A percentile compares a stretch with the other conserved stretches of the same genome.
Conservation (phyloP, 2,113 vertebrate species). For the Nothoprocta perdicaria region DNA sequence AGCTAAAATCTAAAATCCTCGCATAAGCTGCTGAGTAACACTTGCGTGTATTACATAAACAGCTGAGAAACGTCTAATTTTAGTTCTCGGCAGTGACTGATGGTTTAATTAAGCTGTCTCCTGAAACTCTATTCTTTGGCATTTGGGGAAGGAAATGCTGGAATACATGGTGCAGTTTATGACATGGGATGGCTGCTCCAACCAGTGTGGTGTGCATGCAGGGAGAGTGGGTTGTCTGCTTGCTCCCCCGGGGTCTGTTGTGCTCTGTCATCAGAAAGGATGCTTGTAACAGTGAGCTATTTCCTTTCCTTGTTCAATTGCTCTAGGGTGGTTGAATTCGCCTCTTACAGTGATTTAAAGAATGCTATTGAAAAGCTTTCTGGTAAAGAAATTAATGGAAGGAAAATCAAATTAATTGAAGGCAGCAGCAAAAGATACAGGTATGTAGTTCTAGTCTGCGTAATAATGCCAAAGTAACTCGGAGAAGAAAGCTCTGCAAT, state of each 20-base stretch:
- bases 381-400: slow-evolving; percentile 97
- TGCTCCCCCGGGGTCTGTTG: accelerated
- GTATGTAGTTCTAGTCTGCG: slow-evolving; percentile 64
- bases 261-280: accelerated
- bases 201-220: too few species aligned
- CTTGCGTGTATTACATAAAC: accelerated
- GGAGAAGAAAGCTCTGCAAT: neutral
- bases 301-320: neutral
- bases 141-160: neutral
- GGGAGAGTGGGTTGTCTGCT: neutral
- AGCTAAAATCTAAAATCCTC: slow-evolving; percentile 24
- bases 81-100: neutral
- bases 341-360: slow-evolving; percentile 95
- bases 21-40: neutral
- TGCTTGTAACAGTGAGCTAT: neutral
- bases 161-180: neutral
- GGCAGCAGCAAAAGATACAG: slow-evolving; percentile 92
- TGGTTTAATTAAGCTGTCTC: neutral
- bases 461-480: neutral
- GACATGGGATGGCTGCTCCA: neutral
- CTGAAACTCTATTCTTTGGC: neutral
- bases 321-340: slow-evolving; percentile 94
- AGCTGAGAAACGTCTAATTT: accelerated
- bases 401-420: slow-evolving; percentile 96
- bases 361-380: slow-evolving; percentile 96